Conservation (phyloP, 92 coral and sea anemone species). For the Porites cylindrica region DNA sequence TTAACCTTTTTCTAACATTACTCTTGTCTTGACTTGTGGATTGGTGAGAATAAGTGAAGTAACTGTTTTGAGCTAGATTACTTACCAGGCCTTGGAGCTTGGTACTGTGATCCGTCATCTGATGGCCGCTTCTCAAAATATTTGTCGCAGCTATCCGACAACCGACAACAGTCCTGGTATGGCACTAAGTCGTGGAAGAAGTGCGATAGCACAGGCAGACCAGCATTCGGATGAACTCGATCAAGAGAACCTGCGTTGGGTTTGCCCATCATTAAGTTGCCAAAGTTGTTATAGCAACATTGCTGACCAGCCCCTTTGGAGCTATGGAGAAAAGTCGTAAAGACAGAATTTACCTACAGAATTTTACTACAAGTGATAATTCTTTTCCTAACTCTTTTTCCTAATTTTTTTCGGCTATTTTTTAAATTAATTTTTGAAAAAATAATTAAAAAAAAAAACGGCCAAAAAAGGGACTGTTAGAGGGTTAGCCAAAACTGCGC, state of each 20-base stretch:
- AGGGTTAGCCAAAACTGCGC: no score
- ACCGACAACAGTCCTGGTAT: conserved; percentile 75
- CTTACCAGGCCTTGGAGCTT: conserved; percentile 89
- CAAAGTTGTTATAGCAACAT: conserved; percentile 85
- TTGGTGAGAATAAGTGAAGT: no score
- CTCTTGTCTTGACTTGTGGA: no score
- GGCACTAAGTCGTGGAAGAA: conserved; percentile 82
- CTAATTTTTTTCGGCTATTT: no score
- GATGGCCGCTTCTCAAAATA: conserved; percentile 82
- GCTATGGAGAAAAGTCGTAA: conserved; percentile 27
- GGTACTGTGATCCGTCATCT: conserved; percentile 74
- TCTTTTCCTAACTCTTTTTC: no score
- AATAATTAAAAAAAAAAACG: no score
- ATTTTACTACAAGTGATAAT: no score
- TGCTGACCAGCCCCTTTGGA: conserved; percentile 80
- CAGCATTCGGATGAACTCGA: conserved; percentile 67
- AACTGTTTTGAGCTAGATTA: not conserved
- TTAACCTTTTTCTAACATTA: no score
- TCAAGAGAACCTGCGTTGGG: conserved; percentile 80
- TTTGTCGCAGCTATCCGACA: conserved; percentile 54
- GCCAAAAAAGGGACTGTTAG: no score
- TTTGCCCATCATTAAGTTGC: conserved; percentile 81
- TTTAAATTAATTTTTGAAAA: no score
- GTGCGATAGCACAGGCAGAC: conserved; percentile 69
- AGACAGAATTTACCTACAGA: not conserved